Percentiles rank a stretch among this genome's conserved stretches.
phyloP scores from a whole-genome alignment of 2,888 invertebrate species.

The Cybosia mesomella region DNA sequence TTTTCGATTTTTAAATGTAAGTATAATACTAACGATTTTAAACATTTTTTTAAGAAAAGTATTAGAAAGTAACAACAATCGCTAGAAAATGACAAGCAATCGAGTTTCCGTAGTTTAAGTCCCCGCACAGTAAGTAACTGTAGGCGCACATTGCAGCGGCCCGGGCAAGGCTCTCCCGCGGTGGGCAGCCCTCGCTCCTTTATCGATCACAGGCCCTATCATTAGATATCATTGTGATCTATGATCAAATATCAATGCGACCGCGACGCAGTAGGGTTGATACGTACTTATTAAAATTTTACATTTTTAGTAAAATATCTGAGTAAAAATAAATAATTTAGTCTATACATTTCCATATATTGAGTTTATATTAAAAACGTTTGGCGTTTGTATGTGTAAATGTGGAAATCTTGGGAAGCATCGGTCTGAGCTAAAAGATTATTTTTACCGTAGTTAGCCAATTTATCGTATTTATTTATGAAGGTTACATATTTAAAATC shows the following conservation, averaged over 20 bases:
- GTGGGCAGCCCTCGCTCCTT: constrained; percentile 73
- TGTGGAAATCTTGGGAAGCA: not conserved
- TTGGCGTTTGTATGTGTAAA: not conserved
- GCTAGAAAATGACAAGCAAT: not conserved
- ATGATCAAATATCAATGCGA: constrained; percentile 70
- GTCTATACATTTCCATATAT: too few relatives aligned
- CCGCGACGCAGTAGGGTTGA: constrained; percentile 61
- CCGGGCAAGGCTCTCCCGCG: constrained; percentile 69
- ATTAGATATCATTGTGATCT: constrained; percentile 85
- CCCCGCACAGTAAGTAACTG: constrained; percentile 19
- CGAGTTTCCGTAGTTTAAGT: constrained; percentile 23
- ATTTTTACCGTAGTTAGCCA: not conserved
- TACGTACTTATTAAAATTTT: not conserved
- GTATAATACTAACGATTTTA: too few relatives aligned
- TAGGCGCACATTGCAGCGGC: constrained; percentile 26
- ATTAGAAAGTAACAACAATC: not conserved
- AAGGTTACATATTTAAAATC: not conserved
- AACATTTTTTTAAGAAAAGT: too few relatives aligned
- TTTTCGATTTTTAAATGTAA: not conserved
- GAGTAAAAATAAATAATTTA: too few relatives aligned
- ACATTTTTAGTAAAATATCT: too few relatives aligned
- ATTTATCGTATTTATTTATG: not conserved
- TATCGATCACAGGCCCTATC: constrained; percentile 81
- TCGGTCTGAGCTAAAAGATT: not conserved
- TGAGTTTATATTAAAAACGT: not conserved